These are phyloP conservation scores for Leptura quadrifasciata DNA, from an alignment of 2,888 invertebrate genomes.

Conservation along the genomic window DNA sequence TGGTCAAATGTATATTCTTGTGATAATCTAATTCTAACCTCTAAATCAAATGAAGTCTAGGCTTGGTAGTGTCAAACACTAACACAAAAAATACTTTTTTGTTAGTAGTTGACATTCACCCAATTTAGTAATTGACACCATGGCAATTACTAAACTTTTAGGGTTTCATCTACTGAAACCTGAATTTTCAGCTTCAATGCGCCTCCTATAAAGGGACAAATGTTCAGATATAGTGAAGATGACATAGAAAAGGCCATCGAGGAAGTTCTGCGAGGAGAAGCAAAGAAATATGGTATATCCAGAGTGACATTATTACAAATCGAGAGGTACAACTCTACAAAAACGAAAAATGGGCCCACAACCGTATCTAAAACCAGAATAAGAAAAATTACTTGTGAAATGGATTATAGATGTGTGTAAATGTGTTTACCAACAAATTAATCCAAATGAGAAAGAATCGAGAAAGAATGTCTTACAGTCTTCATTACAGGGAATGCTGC, in stretches of 20 bases:
- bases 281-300: slow-evolving; percentile 5
- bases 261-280: neutral
- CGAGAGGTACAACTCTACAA: neutral
- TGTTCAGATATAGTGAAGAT: slow-evolving; percentile 1
- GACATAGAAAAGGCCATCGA: slow-evolving; percentile 21
- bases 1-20: neutral
- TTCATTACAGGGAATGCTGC: slow-evolving; percentile 30
- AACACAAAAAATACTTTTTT: neutral
- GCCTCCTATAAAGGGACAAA: neutral
- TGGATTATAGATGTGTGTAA: slow-evolving; percentile 2
- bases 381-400: slow-evolving; percentile 19
- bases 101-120: neutral
- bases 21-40: neutral
- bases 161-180: neutral
- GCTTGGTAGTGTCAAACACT: neutral
- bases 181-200: neutral
- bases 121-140: neutral
- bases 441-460: slow-evolving; percentile 25
- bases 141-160: slow-evolving; percentile 6
- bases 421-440: neutral
- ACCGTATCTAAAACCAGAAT: neutral
- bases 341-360: slow-evolving; percentile 16
- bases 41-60: neutral
- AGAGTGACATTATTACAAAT: slow-evolving; percentile 26
- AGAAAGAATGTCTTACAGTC: slow-evolving; percentile 23